phyloP scores from a whole-genome alignment of 2,797 vertebrate genomes.

The Onychomys arenicola region DNA sequence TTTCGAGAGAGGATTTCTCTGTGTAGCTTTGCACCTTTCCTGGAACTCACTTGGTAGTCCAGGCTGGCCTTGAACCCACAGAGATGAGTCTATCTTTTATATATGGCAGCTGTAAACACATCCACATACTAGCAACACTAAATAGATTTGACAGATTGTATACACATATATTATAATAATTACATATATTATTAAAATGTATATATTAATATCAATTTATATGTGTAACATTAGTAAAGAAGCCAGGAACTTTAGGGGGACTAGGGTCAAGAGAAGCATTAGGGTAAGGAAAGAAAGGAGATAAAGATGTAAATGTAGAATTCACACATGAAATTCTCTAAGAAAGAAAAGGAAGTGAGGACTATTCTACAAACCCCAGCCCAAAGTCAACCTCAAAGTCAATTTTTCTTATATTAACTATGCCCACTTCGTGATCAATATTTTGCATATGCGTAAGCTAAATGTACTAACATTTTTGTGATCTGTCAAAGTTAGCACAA shows the following conservation, averaged over 20 bases:
- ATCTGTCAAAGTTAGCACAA: not conserved
- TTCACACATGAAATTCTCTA: not conserved
- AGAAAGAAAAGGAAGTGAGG: not conserved
- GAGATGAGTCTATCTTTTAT: too few species aligned
- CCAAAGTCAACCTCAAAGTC: not conserved
- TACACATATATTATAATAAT: too few species aligned
- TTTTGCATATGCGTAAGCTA: not conserved
- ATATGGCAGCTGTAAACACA: too few species aligned
- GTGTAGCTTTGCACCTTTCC: too few species aligned
- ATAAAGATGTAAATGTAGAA: not conserved
- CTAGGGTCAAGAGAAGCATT: not conserved
- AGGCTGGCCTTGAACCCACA: too few species aligned
- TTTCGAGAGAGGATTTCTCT: too few species aligned
- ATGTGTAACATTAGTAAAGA: not conserved
- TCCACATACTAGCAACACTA: too few species aligned
- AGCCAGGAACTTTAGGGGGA: not conserved
- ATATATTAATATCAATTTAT: not conserved
- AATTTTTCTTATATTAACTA: not conserved
- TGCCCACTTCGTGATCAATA: not conserved
- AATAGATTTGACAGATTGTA: too few species aligned
- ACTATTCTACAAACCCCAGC: accelerated
- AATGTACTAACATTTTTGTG: not conserved
- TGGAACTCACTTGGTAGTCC: too few species aligned
- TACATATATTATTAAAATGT: too few species aligned
- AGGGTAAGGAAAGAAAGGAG: not conserved